These are phyloP conservation scores for Dryoscopus gambensis DNA, from an alignment of 2,113 vertebrate genomes.

Conservation along the genomic window DNA sequence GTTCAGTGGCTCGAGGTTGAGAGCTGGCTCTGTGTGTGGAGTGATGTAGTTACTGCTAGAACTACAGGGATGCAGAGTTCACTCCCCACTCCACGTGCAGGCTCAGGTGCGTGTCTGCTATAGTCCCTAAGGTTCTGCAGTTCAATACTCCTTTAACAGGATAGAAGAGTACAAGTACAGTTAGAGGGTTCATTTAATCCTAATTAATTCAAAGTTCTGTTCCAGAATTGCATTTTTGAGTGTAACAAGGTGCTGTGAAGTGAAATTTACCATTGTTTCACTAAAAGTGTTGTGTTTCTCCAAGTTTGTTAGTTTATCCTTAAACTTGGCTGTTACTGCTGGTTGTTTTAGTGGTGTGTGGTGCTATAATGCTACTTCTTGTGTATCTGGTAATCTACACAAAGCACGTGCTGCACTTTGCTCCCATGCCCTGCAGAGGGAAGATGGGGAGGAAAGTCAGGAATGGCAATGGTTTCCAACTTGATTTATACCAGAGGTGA, in stretches of 20 bases:
- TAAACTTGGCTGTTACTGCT: background rate
- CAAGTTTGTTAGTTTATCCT: background rate
- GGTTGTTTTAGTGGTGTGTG: background rate
- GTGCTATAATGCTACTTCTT: rapidly evolving
- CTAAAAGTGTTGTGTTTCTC: background rate
- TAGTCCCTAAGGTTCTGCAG: background rate
- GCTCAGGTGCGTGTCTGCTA: rapidly evolving
- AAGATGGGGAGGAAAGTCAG: rapidly evolving
- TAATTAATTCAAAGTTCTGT: background rate
- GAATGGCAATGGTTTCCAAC: background rate
- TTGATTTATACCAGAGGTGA: background rate
- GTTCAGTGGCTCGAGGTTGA: rapidly evolving
- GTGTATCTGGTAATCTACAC: rapidly evolving
- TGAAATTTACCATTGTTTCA: background rate
- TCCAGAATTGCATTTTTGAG: background rate
- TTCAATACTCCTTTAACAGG: background rate
- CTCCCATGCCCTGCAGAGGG: background rate
- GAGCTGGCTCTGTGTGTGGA: background rate
- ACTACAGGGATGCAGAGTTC: background rate
- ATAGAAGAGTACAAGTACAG: rapidly evolving
- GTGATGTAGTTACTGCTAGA: rapidly evolving
- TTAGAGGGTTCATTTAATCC: background rate
- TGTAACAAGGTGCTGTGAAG: background rate
- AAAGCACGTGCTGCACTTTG: background rate
- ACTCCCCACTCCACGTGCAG: rapidly evolving